Evolutionary conservation across 2,888 invertebrate species (phyloP).

Genomic region (Calephelis perditalis): DNA sequence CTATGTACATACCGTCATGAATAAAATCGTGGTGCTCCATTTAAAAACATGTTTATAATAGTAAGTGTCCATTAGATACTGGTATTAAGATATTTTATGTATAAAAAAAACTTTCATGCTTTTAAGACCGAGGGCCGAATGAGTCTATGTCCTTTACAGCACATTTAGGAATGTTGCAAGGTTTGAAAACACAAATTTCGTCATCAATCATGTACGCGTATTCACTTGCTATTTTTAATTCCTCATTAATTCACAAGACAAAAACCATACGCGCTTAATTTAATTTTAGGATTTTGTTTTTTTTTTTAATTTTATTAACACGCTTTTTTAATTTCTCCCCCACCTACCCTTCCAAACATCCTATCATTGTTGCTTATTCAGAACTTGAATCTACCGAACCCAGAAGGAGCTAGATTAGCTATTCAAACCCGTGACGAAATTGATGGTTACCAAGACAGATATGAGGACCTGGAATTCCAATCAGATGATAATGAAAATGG

Average conservation of each 20-base stretch:
- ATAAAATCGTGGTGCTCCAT: too few relatives aligned
- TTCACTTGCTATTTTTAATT: slow-evolving; percentile 36
- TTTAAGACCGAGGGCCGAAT: too few relatives aligned
- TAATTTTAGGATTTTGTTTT: slow-evolving; percentile 53
- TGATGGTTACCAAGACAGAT: slow-evolving; percentile 50
- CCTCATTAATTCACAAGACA: slow-evolving; percentile 32
- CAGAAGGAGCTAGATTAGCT: slow-evolving; percentile 44
- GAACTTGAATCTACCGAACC: slow-evolving; percentile 71
- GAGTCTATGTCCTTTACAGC: not conserved
- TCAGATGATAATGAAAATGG: slow-evolving; percentile 44
- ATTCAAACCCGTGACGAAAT: slow-evolving; percentile 51
- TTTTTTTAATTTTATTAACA: slow-evolving; percentile 74
- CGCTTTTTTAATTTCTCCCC: slow-evolving; percentile 76
- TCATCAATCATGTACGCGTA: slow-evolving; percentile 55
- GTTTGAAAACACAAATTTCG: slow-evolving; percentile 26
- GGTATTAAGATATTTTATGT: too few relatives aligned
- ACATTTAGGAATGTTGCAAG: not conserved
- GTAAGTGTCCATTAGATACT: too few relatives aligned
- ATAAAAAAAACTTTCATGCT: too few relatives aligned
- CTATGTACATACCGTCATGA: too few relatives aligned
- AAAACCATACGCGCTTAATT: slow-evolving; percentile 35
- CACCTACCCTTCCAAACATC: slow-evolving; percentile 50
- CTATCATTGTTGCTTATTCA: slow-evolving; percentile 37
- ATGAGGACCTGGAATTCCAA: slow-evolving; percentile 58
- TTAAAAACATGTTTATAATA: too few relatives aligned